phyloP scores from a whole-genome alignment of 2,113 vertebrate species.

The Chaetodon trifascialis region DNA sequence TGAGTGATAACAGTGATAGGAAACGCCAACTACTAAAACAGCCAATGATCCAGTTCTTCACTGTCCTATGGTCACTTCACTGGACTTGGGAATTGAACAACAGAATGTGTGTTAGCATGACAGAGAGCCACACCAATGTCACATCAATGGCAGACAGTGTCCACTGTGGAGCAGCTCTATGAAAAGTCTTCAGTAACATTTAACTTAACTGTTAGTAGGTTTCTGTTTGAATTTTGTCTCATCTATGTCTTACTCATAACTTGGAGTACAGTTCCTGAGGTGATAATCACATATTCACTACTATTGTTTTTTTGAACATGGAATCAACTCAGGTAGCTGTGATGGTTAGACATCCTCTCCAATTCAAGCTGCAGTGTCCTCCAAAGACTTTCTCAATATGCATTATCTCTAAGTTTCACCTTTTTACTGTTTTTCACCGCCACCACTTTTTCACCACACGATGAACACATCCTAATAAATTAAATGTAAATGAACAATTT shows the following conservation, averaged over 20 bases:
- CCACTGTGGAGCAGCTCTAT: not conserved
- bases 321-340: too few species aligned
- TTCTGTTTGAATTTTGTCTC: too few species aligned
- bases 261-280: too few species aligned
- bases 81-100: too few species aligned
- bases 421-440: not conserved
- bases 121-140: not conserved
- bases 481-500: not conserved
- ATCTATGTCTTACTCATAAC: too few species aligned
- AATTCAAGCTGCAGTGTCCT: too few species aligned
- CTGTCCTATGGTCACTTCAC: constrained; percentile 22
- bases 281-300: too few species aligned
- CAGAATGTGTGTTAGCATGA: constrained; percentile 10
- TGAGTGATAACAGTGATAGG: constrained; percentile 49
- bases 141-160: not conserved
- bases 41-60: constrained; percentile 68
- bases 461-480: not conserved
- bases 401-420: not conserved
- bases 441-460: not conserved
- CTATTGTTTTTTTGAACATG: too few species aligned
- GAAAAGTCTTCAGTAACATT: not conserved
- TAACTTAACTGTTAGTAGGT: too few species aligned
- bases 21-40: constrained; percentile 61
- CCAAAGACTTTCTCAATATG: too few species aligned
- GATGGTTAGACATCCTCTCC: too few species aligned